phyloP scores from a whole-genome alignment of 2,113 vertebrate genomes.

The Pyxicephalus adspersus region DNA sequence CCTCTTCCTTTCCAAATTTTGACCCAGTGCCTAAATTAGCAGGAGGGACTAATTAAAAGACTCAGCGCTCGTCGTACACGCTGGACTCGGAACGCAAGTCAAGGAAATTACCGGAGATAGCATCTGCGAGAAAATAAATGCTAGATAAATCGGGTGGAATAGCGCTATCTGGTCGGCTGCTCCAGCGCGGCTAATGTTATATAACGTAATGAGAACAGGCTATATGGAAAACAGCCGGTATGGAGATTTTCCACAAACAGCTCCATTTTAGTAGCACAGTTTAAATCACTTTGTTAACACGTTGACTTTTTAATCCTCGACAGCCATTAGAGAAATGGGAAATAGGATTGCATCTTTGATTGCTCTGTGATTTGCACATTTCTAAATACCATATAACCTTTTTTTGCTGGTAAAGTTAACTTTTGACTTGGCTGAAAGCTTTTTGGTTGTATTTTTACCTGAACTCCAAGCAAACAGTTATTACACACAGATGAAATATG shows the following conservation, averaged over 20 bases:
- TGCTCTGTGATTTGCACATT: constrained; percentile 28
- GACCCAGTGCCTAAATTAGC: constrained; percentile 57
- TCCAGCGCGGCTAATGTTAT: constrained; percentile 34
- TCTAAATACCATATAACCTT: constrained; percentile 3
- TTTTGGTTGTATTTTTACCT: neutral
- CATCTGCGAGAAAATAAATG: constrained; percentile 53
- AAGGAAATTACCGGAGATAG: constrained; percentile 51
- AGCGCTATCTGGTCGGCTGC: constrained; percentile 38
- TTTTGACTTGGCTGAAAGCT: neutral
- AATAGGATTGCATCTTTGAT: constrained; percentile 37
- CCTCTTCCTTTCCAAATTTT: constrained; percentile 53
- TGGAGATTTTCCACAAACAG: constrained; percentile 31
- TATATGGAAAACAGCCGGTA: constrained; percentile 20
- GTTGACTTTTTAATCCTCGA: constrained; percentile 31
- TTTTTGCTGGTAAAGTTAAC: neutral
- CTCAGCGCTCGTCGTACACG: constrained; percentile 49
- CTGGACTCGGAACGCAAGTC: constrained; percentile 50
- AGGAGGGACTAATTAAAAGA: constrained; percentile 58
- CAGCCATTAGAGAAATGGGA: constrained; percentile 14
- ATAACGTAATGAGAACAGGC: constrained; percentile 26
- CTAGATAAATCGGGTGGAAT: constrained; percentile 49
- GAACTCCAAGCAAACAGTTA: too few relatives aligned
- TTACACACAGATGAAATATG: too few relatives aligned
- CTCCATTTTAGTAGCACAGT: constrained; percentile 34
- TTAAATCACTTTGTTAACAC: constrained; percentile 40